A percentile compares a stretch with the other conserved stretches of the same genome.
Conservation (phyloP, 2,797 vertebrate genomes). For the Bufotes viridis region DNA sequence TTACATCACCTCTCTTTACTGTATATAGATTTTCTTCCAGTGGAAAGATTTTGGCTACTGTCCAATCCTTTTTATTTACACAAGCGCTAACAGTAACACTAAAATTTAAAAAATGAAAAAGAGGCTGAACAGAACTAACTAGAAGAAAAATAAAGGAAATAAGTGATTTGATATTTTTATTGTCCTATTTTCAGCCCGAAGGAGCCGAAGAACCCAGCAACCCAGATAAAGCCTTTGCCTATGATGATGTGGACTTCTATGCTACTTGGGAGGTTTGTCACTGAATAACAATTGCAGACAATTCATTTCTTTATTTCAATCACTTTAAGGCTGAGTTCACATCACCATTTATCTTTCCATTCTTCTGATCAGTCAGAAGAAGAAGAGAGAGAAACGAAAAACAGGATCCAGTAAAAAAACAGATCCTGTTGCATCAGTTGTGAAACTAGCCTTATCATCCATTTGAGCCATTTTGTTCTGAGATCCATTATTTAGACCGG, state of each 20-base stretch:
- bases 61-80: not conserved
- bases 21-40: not conserved
- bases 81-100: not conserved
- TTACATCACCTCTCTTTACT: too few relatives aligned
- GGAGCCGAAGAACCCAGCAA: conserved; percentile 22
- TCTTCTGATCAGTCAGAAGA: too few relatives aligned
- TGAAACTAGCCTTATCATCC: too few relatives aligned
- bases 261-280: conserved; percentile 60
- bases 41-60: not conserved
- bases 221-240: conserved; percentile 9
- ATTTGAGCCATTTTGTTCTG: too few relatives aligned
- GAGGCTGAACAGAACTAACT: not conserved
- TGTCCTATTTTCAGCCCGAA: conserved; percentile 36
- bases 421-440: too few relatives aligned
- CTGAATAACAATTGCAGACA: not conserved
- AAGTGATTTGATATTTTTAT: not conserved
- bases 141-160: not conserved
- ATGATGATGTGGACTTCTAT: conserved; percentile 53
- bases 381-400: too few relatives aligned
- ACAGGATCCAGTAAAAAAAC: too few relatives aligned
- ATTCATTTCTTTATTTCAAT: not conserved
- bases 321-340: not conserved
- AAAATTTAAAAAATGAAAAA: not conserved
- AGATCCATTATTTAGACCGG: too few relatives aligned
- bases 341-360: too few relatives aligned